These are phyloP conservation scores for Ligdia adustata DNA, from an alignment of 2,888 invertebrate species.

Conservation along the genomic window DNA sequence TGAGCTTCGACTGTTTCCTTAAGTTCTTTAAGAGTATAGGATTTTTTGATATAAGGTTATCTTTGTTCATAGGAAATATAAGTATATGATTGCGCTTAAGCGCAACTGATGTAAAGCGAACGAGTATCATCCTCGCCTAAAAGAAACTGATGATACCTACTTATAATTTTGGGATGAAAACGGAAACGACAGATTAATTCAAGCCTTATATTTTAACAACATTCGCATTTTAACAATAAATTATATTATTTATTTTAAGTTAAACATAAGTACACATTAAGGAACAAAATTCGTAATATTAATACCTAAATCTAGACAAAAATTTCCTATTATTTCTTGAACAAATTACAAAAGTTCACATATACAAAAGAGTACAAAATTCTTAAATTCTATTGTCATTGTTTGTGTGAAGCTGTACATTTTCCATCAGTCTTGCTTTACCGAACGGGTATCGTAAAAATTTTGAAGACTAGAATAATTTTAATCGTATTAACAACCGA, in stretches of 20 bases:
- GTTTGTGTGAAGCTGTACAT: slow-evolving; percentile 26
- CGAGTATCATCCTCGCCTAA: too few relatives aligned
- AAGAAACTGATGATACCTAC: too few relatives aligned
- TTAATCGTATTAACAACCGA: slow-evolving; percentile 57
- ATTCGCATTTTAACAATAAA: slow-evolving; percentile 74
- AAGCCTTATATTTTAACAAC: slow-evolving; percentile 76
- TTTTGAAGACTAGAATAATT: slow-evolving; percentile 69
- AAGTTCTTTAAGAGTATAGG: too few relatives aligned
- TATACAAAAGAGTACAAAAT: slow-evolving; percentile 28
- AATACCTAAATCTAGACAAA: slow-evolving; percentile 26
- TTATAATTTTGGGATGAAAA: not conserved
- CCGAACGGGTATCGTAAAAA: slow-evolving; percentile 44
- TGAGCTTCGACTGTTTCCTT: too few relatives aligned
- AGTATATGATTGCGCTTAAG: too few relatives aligned
- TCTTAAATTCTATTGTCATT: slow-evolving; percentile 34
- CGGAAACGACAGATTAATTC: slow-evolving; percentile 48
- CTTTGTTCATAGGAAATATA: too few relatives aligned
- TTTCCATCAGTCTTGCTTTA: slow-evolving; percentile 61
- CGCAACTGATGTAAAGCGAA: too few relatives aligned
- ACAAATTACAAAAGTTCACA: slow-evolving; percentile 26
- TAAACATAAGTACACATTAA: slow-evolving; percentile 66
- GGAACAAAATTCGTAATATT: slow-evolving; percentile 62
- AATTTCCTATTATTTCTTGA: slow-evolving; percentile 14
- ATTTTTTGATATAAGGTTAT: too few relatives aligned
- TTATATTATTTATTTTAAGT: slow-evolving; percentile 53